Evolutionary conservation across 2,113 vertebrate genomes (phyloP), one percentile per base, ranked within the genome.

Genomic region (Gambusia holbrooki): DNA sequence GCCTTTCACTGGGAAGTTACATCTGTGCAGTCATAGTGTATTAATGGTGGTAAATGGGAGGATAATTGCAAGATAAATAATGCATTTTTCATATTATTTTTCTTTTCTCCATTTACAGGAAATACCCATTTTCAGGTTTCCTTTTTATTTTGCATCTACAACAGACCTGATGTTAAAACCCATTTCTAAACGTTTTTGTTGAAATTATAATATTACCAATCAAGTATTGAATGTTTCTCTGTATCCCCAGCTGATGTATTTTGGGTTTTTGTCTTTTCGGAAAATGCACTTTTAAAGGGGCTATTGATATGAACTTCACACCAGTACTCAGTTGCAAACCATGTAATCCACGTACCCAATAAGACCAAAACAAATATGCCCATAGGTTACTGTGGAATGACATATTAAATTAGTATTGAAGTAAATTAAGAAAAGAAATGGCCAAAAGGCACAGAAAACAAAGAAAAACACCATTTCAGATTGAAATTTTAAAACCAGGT

Each of bases 1-100:
- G 76, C 79, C 78, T 32, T 0, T 68, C 60, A n/a, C 77, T 61
- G 54, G 80, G 65, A 60, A 71, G 64, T 69, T 84, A 81, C 89
- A 91, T 89, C 79, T 88, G 84, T 37, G 67, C 78, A n/a, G 1
- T 14, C 81, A 90, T 85, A 83, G 75, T 71, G 58, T 74, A 89
- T 90, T 89, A 89, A 85, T 84, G 62, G 74, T 88, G 86, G 92
- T 87, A 81, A 93, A 92, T 88, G 88, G 84, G 77, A 80, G 82
- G 76, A 89, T 87, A 79, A 93, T 84, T 91, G 87, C 89, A 79
- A 88, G 93, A 83, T 13, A 22, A 81, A 86, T 91, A 76, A 87
- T 76, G 62, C 77, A 91, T 89, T 85, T 92, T 90, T 82, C 19
- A 88, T 35, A 35, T 35, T 35, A 35, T 89, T 81, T 87, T 35